phyloP scores from a whole-genome alignment of 2,797 vertebrate genomes.

The Syndactyla subalaris region DNA sequence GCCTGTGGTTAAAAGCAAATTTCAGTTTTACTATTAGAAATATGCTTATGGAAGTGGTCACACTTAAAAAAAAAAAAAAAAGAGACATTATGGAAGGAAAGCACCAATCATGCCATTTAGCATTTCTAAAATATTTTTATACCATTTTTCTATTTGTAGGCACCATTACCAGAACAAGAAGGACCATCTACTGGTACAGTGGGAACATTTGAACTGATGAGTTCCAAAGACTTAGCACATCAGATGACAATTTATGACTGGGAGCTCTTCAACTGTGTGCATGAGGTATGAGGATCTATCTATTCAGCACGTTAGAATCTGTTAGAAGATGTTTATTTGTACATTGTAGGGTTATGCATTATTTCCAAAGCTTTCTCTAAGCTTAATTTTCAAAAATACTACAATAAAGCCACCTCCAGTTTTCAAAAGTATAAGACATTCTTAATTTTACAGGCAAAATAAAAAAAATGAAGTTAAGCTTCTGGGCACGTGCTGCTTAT shows the following conservation, averaged over 20 bases:
- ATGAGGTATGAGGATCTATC: slow-evolving; percentile 84
- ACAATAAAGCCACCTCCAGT: neutral
- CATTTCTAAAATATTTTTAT: neutral
- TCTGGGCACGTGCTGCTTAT: neutral
- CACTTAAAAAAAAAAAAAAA: neutral
- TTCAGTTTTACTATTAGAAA: neutral
- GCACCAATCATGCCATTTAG: neutral
- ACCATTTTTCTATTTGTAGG: slow-evolving; percentile 74
- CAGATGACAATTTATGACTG: slow-evolving; percentile 97
- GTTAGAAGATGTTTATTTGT: neutral
- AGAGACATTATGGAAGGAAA: neutral
- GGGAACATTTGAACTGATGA: slow-evolving; percentile 94
- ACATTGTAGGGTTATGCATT: neutral
- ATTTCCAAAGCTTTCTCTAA: neutral
- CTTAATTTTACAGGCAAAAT: neutral
- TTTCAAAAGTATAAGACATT: neutral
- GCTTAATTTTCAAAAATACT: neutral
- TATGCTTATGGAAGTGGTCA: neutral
- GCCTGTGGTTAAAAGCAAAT: neutral
- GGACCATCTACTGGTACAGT: slow-evolving; percentile 89
- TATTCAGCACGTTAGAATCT: neutral
- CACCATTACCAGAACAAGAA: slow-evolving; percentile 92
- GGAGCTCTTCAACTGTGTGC: slow-evolving; percentile 98
- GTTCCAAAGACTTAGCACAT: slow-evolving; percentile 95
- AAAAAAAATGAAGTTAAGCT: neutral